Percentiles rank a stretch among this genome's conserved stretches.
These are phyloP conservation scores for Heliconius hewitsoni DNA, from an alignment of 1,140 invertebrate species.

Conservation along the genomic window DNA sequence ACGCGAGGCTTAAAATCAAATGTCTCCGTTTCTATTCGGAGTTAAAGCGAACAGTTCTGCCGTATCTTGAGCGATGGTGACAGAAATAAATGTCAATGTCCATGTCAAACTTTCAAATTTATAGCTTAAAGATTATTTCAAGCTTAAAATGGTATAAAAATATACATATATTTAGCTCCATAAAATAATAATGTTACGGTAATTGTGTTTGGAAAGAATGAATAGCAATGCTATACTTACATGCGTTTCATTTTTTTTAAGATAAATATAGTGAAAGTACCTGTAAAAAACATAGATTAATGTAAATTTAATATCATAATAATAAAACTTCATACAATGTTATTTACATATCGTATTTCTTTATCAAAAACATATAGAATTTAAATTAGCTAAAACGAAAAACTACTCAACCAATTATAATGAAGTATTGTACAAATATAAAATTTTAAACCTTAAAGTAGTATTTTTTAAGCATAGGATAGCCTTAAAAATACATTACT, in stretches of 20 bases:
- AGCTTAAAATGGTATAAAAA: neutral
- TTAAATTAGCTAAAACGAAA: too few relatives aligned
- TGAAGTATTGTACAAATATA: too few relatives aligned
- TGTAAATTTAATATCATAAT: neutral
- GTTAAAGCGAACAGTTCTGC: constrained; percentile 57
- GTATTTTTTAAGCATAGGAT: too few relatives aligned
- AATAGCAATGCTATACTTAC: neutral
- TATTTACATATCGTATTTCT: neutral
- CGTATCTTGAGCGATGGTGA: constrained; percentile 67
- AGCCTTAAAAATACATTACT: too few relatives aligned
- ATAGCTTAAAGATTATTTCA: constrained; percentile 17
- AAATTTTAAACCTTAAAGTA: too few relatives aligned
- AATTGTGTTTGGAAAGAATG: neutral
- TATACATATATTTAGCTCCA: neutral
- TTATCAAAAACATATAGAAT: neutral
- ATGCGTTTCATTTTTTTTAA: neutral
- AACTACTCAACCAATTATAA: too few relatives aligned
- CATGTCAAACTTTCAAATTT: constrained; percentile 35
- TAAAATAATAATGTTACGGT: neutral
- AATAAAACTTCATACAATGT: neutral
- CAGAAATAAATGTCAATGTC: constrained; percentile 67
- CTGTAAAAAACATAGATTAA: neutral
- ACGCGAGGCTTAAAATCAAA: constrained; percentile 81
- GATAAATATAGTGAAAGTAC: neutral
- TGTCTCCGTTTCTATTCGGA: constrained; percentile 70